Conservation (phyloP, 1,140 invertebrate genomes). For the Procambarus clarkii region DNA sequence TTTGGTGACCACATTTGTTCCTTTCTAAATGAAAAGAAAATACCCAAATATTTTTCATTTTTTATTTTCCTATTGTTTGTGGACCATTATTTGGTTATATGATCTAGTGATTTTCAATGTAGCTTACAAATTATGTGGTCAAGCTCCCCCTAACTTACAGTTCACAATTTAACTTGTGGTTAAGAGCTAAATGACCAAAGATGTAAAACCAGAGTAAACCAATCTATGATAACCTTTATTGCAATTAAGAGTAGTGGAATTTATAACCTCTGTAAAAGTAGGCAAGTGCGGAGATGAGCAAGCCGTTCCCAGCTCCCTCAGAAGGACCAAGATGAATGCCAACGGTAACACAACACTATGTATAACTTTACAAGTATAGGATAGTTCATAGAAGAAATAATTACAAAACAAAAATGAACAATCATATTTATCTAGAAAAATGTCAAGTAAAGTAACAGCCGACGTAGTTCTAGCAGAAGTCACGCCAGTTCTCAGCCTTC, state of each 20-base stretch:
- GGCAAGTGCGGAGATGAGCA: conserved; percentile 13
- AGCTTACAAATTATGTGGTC: conserved; percentile 62
- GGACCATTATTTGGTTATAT: conserved; percentile 44
- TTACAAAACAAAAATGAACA: conserved; percentile 51
- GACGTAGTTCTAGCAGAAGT: conserved; percentile 40
- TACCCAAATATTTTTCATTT: conserved; percentile 31
- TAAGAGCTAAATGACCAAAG: conserved; percentile 34
- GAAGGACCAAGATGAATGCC: neutral
- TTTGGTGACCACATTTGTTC: too few species aligned
- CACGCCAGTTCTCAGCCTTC: conserved; percentile 28
- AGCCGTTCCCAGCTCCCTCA: neutral
- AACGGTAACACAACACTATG: conserved; percentile 31
- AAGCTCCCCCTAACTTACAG: conserved; percentile 8
- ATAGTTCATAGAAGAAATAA: conserved; percentile 33
- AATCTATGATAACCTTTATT: conserved; percentile 26
- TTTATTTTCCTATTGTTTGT: conserved; percentile 60
- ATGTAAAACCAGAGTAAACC: conserved; percentile 21
- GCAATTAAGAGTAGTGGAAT: conserved; percentile 17
- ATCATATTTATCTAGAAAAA: conserved; percentile 28
- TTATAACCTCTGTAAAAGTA: conserved; percentile 35
- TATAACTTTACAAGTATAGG: conserved; percentile 39
- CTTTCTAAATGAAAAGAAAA: neutral
- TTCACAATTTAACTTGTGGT: conserved; percentile 28
- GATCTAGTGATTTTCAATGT: conserved; percentile 46
- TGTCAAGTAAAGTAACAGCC: conserved; percentile 39